These are phyloP conservation scores for Coregonus ussuriensis DNA, from an alignment of 2,797 vertebrate species.

Conservation along the genomic window DNA sequence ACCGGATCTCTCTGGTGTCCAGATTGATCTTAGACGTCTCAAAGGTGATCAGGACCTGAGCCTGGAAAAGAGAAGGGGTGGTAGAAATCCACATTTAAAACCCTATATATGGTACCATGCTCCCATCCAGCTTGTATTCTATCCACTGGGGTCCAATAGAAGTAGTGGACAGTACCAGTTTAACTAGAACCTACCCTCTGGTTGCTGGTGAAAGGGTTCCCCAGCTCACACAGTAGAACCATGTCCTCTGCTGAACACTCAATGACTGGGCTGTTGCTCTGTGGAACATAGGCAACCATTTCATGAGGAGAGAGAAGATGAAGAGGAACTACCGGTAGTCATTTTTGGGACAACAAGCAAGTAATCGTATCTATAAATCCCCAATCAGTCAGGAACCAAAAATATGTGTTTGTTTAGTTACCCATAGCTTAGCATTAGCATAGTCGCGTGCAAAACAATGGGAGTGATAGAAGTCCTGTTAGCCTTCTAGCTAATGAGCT, in stretches of 20 bases:
- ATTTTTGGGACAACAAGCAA: background rate
- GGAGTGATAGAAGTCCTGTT: background rate
- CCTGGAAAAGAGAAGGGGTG: slow-evolving; percentile 63
- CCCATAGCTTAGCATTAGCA: slow-evolving; percentile 1
- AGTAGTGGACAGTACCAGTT: background rate
- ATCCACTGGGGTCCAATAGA: background rate
- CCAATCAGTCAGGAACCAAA: background rate
- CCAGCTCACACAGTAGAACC: slow-evolving; percentile 81
- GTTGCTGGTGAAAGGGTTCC: slow-evolving; percentile 86
- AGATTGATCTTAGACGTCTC: slow-evolving; percentile 76
- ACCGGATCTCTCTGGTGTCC: slow-evolving; percentile 73
- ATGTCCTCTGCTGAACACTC: slow-evolving; percentile 43
- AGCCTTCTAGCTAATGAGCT: background rate
- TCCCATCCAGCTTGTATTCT: background rate
- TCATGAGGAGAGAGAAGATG: background rate
- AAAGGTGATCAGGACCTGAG: slow-evolving; percentile 80
- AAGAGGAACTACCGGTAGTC: background rate
- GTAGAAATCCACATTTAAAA: background rate
- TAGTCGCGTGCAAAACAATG: background rate
- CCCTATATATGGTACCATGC: background rate
- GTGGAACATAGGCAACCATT: background rate
- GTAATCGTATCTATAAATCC: background rate
- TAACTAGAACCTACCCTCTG: slow-evolving; percentile 61
- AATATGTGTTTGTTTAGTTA: too few relatives aligned
- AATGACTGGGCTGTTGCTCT: slow-evolving; percentile 17